Evolutionary conservation across 53 echinoderm and acorn worm species (phyloP), one percentile per base, ranked within the genome.

Genomic region (Pentamera pediparva): DNA sequence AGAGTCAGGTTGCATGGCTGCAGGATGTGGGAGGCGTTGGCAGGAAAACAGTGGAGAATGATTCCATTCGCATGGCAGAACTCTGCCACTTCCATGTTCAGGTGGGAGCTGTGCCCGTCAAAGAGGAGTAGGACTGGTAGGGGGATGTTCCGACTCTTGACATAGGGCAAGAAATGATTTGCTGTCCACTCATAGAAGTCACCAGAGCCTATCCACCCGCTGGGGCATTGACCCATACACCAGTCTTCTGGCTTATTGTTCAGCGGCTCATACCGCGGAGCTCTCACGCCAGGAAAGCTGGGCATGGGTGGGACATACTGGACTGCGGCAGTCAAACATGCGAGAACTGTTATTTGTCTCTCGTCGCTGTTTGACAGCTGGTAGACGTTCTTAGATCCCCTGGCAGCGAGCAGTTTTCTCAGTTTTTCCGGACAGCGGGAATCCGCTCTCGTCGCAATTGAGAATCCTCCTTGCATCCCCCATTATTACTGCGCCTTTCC

Each of bases 1-100:
- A 72, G n/a, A 0, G 79, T 17, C 6, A 88, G 30, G 35, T 88
- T 83, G 25, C 74, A 69, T 29, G 83, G 86, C 41, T 80, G 80
- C 0, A 86, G 39, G 3, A 75, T 36, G 25, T 85, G 85, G 4
- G 74, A 50, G 27, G 76, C 41, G 19, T 83, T 36, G 3, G 69
- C 58, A 0, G 61, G 45, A 39, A 83, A 35, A 39, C 83, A 69
- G 20, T 83, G 77, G 4, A 76, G 48, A 12, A 77, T 67, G 2
- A 67, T 67, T 1, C 58, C 58, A 35, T 76, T 38, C 37, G 67
- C 33, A 15, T 12, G 8, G 48, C 83, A 83, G 13, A 82, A 61
- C 25, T 61, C 50, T 36, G 55, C 53, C 7, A 64, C 41, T 17
- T 82, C 76, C 18, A 67, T 25, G 39, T 36, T 61, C 2, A 76